Evolutionary conservation across 2,888 invertebrate genomes (phyloP), one percentile per base, ranked within the genome.

Genomic region (Erynnis tages): DNA sequence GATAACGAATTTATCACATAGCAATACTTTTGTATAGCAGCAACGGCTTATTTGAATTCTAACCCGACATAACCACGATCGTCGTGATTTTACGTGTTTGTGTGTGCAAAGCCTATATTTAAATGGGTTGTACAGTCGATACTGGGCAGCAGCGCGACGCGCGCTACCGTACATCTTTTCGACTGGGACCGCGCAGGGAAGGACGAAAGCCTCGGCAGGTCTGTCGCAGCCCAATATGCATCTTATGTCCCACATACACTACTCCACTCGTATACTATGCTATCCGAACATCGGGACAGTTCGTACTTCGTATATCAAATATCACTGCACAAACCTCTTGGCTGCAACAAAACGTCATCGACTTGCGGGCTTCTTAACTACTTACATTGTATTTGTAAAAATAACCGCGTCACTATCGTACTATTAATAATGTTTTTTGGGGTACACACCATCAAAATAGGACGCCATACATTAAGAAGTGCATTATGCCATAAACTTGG

Each of bases 201-300:
- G 79, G 97, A 98, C 90, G 98, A 98, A 90, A 93, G 94, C 71
- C 93, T 98, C 71, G 98, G 98, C 92, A 96, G 97, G 96, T 95
- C 91, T 86, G 92, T 85, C 68, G 57, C 63, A 59, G 67, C 60
- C 61, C 13, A 25, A 7, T 14, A 10, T 32, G 32, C 23, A 32
- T 40, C 30, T 10, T 23, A 8, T 14, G 32, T 30, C 21, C n/a
- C 17, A 10, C 19, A n/a, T 34, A 32, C 16, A 43, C 23, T 25
- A 47, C 29, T n/a, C 23, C 13, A 16, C 8, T 8, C 16, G 4
- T 13, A 27, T 17, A 14, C 25, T 23, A 32, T 32, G 19, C 34
- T 1, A 40, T 29, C 23, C 38, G 40, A 32, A 40, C 40, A 40
- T 32, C 11, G 17, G 30, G 29, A 44, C 43, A 21, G 43, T 44